Percentiles rank a stretch among this genome's conserved stretches.
Evolutionary conservation across 2,113 vertebrate species (phyloP).

Genomic region (Amblyornis subalaris): DNA sequence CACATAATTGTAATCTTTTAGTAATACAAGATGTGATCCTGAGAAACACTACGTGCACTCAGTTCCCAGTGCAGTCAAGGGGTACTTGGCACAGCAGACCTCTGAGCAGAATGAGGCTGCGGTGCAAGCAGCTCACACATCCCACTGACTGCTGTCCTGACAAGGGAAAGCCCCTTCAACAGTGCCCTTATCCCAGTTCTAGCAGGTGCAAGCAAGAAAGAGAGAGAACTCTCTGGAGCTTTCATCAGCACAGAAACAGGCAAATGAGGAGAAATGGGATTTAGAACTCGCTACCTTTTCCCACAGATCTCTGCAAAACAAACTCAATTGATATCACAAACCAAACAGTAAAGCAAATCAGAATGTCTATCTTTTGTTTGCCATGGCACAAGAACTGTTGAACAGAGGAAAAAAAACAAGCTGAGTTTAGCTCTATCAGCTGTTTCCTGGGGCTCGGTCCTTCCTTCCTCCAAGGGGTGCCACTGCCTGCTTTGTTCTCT

Average conservation of each 20-base stretch:
- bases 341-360: slow-evolving; percentile 75
- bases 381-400: slow-evolving; percentile 82
- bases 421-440: slow-evolving; percentile 79
- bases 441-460: slow-evolving; percentile 73
- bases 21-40: neutral
- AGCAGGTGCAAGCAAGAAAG: neutral
- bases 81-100: neutral
- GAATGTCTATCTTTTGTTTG: slow-evolving; percentile 77
- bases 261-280: neutral
- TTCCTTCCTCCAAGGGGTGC: slow-evolving; percentile 79
- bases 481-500: slow-evolving; percentile 77
- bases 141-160: neutral
- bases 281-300: slow-evolving; percentile 57
- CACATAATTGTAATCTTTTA: neutral
- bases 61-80: neutral
- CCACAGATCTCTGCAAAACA: slow-evolving; percentile 66
- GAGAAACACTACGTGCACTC: neutral
- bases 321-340: slow-evolving; percentile 66
- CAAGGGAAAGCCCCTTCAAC: neutral
- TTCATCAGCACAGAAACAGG: neutral
- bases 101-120: accelerated
- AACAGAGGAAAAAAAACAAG: slow-evolving; percentile 73
- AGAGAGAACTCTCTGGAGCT: neutral
- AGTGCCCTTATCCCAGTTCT: neutral
- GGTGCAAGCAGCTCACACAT: neutral